Percentiles rank a stretch among this genome's conserved stretches.
Evolutionary conservation across 2,888 invertebrate genomes (phyloP).

Genomic region (Brenthis ino): DNA sequence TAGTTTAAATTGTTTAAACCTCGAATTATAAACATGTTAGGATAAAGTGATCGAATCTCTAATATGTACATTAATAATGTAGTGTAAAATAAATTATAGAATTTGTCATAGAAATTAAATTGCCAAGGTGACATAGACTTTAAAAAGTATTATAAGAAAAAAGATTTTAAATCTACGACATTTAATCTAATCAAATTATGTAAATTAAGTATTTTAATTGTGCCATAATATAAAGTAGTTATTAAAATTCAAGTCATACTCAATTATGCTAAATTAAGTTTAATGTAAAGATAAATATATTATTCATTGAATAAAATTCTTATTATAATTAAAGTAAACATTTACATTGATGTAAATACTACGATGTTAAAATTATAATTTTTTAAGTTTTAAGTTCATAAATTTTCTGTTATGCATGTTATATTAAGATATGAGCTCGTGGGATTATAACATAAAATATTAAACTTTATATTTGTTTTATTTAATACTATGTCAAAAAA

Average conservation of each 20-base stretch:
- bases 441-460: slow-evolving; percentile 16
- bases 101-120: slow-evolving; percentile 4
- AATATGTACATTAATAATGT: no score
- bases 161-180: slow-evolving; percentile 17
- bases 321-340: slow-evolving; percentile 28
- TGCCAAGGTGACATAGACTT: neutral
- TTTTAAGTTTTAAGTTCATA: slow-evolving; percentile 16
- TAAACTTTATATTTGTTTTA: slow-evolving; percentile 5
- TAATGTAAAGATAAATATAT: slow-evolving; percentile 11
- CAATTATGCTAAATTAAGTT: slow-evolving; percentile 1
- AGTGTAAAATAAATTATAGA: neutral
- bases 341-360: slow-evolving; percentile 43
- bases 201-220: slow-evolving; percentile 54
- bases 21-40: slow-evolving; percentile 8
- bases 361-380: slow-evolving; percentile 24
- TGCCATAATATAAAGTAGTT: slow-evolving; percentile 21
- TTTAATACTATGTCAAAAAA: neutral
- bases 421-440: slow-evolving; percentile 9
- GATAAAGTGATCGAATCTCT: no score
- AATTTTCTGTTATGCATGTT: slow-evolving; percentile 19
- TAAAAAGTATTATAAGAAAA: neutral
- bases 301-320: neutral
- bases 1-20: neutral
- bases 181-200: slow-evolving; percentile 44
- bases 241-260: neutral